phyloP scores from a whole-genome alignment of 2,797 vertebrate genomes.

The Tenualosa ilisha region DNA sequence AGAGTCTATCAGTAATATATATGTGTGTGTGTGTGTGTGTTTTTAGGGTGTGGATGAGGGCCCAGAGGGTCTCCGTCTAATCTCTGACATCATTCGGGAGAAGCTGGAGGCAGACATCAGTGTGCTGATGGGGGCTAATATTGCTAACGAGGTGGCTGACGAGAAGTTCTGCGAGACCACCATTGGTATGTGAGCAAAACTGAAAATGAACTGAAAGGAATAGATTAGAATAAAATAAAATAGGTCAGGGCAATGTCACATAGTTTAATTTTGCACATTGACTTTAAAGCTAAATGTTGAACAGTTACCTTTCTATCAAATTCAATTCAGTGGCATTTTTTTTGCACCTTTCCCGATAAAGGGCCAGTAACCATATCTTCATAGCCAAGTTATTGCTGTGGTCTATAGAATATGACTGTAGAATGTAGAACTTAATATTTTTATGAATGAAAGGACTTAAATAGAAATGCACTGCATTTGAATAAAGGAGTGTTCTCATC shows the following conservation, averaged over 20 bases:
- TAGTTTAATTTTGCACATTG: no score
- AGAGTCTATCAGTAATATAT: background rate
- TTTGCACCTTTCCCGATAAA: no score
- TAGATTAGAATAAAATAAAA: no score
- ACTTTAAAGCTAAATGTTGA: no score
- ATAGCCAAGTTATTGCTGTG: no score
- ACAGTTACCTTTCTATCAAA: no score
- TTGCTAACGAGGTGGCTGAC: constrained; percentile 87
- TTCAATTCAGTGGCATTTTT: no score
- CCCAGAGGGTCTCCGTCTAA: constrained; percentile 80
- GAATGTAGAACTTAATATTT: no score
- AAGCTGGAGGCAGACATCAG: constrained; percentile 85
- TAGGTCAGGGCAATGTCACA: no score
- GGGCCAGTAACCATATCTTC: no score
- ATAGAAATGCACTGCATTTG: background rate
- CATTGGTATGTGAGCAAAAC: constrained; percentile 70
- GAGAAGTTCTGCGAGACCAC: constrained; percentile 93
- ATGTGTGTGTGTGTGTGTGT: constrained; percentile 14
- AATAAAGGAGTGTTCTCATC: background rate
- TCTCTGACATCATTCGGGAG: constrained; percentile 86
- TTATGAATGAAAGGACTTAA: background rate
- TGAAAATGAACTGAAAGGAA: background rate
- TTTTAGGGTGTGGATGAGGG: constrained; percentile 83
- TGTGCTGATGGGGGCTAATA: constrained; percentile 92
- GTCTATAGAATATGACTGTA: no score